Evolutionary conservation across 2,888 invertebrate species (phyloP).

Genomic region (Ectropis crepuscularia): DNA sequence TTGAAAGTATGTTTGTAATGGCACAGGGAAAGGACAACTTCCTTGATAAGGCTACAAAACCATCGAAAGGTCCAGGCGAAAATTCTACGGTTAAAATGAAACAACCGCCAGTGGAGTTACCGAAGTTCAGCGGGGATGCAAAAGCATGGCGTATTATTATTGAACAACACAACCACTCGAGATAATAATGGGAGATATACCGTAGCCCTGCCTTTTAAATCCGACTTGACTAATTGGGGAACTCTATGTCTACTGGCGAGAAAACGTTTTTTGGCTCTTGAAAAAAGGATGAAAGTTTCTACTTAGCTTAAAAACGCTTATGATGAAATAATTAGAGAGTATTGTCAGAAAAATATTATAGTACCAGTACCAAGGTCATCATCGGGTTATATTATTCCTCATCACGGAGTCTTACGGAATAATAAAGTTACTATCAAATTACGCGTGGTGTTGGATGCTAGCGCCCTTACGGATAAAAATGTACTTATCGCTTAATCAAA

Average conservation of each 20-base stretch:
- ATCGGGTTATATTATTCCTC: too few species aligned
- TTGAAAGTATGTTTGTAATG: not conserved
- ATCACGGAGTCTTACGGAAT: too few species aligned
- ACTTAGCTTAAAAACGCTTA: not conserved
- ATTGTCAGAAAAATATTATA: too few species aligned
- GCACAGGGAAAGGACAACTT: too few species aligned
- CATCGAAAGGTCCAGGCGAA: not conserved
- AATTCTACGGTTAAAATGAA: not conserved
- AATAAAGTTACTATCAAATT: too few species aligned
- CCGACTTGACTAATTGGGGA: too few species aligned
- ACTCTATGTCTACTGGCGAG: not conserved
- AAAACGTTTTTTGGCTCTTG: not conserved
- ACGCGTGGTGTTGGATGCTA: too few species aligned
- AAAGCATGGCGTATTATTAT: not conserved
- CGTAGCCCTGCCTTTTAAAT: too few species aligned
- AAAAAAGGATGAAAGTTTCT: not conserved
- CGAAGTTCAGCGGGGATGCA: not conserved
- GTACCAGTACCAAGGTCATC: too few species aligned
- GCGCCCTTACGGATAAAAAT: not conserved
- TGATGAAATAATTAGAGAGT: too few species aligned
- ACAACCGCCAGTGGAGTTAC: not conserved
- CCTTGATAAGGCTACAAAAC: too few species aligned
- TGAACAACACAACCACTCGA: not conserved
- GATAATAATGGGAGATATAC: too few species aligned
- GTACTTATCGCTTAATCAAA: conserved; percentile 1